Percentiles rank a stretch among this genome's conserved stretches.
Conservation (phyloP, 1,140 invertebrate genomes). For the Procambarus virginalis region DNA sequence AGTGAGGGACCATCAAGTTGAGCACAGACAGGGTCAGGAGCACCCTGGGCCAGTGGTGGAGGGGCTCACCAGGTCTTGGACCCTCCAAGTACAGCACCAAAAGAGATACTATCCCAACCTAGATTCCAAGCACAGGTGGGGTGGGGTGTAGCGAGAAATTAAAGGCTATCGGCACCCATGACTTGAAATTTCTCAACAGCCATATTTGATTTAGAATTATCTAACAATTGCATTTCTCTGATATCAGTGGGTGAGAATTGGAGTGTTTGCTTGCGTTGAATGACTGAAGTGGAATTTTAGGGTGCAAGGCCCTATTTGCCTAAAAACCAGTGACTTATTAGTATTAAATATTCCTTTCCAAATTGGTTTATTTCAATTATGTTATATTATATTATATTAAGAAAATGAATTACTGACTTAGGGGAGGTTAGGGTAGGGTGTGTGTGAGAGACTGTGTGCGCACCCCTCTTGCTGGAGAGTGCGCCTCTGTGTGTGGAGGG, state of each 20-base stretch:
- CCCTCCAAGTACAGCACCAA: slow-evolving; percentile 5
- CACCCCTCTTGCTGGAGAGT: too few species aligned
- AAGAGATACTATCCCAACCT: background rate
- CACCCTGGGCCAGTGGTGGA: slow-evolving; percentile 21
- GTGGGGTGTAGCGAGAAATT: background rate
- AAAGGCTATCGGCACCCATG: background rate
- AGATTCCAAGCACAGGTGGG: background rate
- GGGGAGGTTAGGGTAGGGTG: too few species aligned
- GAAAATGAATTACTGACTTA: too few species aligned
- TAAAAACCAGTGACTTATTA: too few species aligned
- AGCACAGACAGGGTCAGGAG: slow-evolving; percentile 51
- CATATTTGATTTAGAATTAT: background rate
- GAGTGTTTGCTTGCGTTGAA: background rate
- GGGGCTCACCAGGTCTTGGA: slow-evolving; percentile 9
- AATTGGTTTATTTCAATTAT: too few species aligned
- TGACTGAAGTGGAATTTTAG: background rate
- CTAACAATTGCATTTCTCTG: background rate
- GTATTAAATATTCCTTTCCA: too few species aligned
- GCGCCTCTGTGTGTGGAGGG: too few species aligned
- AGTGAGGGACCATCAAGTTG: slow-evolving; percentile 46
- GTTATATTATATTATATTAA: too few species aligned
- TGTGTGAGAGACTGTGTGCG: too few species aligned
- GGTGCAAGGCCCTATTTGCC: background rate
- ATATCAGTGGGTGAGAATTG: background rate
- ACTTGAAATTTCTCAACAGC: background rate